A percentile compares a stretch with the other conserved stretches of the same genome.
Conservation (phyloP, 2,888 invertebrate species). For the Heliconius cydno region DNA sequence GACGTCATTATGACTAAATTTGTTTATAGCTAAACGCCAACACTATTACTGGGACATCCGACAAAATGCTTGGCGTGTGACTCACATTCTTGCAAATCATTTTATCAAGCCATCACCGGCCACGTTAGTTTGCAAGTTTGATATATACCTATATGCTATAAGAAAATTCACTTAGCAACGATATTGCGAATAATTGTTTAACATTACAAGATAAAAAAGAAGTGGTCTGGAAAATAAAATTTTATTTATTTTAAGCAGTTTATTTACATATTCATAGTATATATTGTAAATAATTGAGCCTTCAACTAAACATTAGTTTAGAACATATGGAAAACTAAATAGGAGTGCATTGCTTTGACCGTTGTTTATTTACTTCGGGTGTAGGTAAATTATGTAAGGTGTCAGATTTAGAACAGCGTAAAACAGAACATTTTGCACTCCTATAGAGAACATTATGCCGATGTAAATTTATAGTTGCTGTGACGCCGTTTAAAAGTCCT, state of each 20-base stretch:
- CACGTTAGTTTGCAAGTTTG: background rate
- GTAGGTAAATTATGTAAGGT: background rate
- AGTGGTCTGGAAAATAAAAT: background rate
- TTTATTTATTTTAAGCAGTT: background rate
- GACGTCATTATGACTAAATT: background rate
- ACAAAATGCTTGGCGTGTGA: slow-evolving; percentile 31
- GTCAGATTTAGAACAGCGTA: background rate
- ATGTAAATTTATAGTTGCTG: background rate
- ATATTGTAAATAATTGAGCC: background rate
- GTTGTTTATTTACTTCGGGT: slow-evolving; percentile 3
- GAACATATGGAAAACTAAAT: slow-evolving; percentile 14
- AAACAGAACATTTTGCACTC: slow-evolving; percentile 13
- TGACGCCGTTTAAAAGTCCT: background rate
- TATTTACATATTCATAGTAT: background rate
- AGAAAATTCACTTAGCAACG: background rate
- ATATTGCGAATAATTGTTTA: background rate
- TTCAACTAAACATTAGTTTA: slow-evolving; percentile 4
- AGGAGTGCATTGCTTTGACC: background rate
- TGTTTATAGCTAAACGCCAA: slow-evolving; percentile 23
- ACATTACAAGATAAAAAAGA: background rate
- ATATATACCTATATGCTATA: too few species aligned
- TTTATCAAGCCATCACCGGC: slow-evolving; percentile 1
- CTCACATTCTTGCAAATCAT: slow-evolving; percentile 18
- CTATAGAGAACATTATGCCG: background rate
- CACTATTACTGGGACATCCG: slow-evolving; percentile 29